Conservation (phyloP, 2,113 vertebrate species). For the Tyto alba region DNA sequence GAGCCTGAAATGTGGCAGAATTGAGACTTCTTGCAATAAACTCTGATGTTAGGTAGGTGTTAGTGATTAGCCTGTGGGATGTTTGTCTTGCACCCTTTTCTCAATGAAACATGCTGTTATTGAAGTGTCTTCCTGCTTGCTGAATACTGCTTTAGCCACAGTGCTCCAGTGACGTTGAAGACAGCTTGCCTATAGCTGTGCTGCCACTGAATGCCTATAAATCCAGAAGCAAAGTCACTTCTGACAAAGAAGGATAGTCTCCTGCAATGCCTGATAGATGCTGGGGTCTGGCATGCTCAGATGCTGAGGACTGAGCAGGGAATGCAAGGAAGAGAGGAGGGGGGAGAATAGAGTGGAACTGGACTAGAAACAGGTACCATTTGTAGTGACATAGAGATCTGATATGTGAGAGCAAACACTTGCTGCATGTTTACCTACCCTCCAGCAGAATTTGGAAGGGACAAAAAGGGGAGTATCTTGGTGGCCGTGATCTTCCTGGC, state of each 20-base stretch:
- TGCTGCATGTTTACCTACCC: neutral
- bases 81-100: neutral
- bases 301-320: neutral
- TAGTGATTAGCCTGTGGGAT: neutral
- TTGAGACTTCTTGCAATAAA: neutral
- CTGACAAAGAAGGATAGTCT: neutral
- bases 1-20: neutral
- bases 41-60: neutral
- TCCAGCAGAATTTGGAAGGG: neutral
- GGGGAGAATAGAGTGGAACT: neutral
- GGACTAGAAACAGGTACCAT: neutral
- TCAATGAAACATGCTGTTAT: neutral
- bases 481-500: neutral
- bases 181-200: neutral
- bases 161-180: neutral
- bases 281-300: neutral
- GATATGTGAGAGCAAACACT: neutral
- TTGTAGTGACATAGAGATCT: neutral
- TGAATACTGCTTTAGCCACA: neutral
- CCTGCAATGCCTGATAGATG: neutral
- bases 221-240: neutral
- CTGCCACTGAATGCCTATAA: neutral
- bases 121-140: neutral
- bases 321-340: neutral
- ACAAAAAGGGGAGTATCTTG: neutral